A percentile compares a stretch with the other conserved stretches of the same genome.
phyloP scores from a whole-genome alignment of 2,888 invertebrate species.

The Hemaris fuciformis region DNA sequence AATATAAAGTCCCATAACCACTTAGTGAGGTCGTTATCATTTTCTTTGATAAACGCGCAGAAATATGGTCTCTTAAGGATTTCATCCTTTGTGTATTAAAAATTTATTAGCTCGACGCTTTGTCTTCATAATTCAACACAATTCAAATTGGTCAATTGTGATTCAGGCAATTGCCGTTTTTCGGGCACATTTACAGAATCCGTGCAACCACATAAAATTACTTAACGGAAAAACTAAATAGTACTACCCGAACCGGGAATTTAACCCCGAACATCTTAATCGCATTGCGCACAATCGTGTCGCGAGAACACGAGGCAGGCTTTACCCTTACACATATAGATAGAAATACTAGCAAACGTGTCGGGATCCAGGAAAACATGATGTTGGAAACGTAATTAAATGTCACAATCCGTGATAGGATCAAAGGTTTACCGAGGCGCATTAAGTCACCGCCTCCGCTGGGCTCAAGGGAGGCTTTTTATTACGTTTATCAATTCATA shows the following conservation, averaged over 20 bases:
- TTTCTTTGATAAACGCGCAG: conserved; percentile 31
- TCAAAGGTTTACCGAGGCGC: conserved; percentile 38
- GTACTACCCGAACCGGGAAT: too few relatives aligned
- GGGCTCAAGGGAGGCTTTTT: neutral
- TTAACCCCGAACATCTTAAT: too few relatives aligned
- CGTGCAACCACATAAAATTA: too few relatives aligned
- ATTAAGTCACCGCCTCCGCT: conserved; percentile 22
- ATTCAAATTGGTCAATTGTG: too few relatives aligned
- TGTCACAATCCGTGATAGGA: conserved; percentile 32
- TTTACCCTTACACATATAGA: too few relatives aligned
- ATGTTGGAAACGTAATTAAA: conserved; percentile 40
- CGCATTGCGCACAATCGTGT: too few relatives aligned
- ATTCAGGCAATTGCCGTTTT: too few relatives aligned
- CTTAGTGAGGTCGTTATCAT: conserved; percentile 34
- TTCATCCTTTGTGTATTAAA: conserved; percentile 19
- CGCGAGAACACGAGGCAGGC: too few relatives aligned
- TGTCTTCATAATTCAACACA: neutral
- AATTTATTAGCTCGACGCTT: neutral
- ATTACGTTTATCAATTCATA: neutral
- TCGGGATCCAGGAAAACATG: conserved; percentile 19
- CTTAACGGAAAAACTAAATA: too few relatives aligned
- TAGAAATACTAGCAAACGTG: neutral
- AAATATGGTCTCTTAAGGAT: conserved; percentile 23
- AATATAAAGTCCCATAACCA: conserved; percentile 21
- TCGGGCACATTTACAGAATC: neutral